Percentiles rank a stretch among this genome's conserved stretches.
These are phyloP conservation scores for Venusia cambrica DNA, from an alignment of 2,888 invertebrate species.

Conservation along the genomic window DNA sequence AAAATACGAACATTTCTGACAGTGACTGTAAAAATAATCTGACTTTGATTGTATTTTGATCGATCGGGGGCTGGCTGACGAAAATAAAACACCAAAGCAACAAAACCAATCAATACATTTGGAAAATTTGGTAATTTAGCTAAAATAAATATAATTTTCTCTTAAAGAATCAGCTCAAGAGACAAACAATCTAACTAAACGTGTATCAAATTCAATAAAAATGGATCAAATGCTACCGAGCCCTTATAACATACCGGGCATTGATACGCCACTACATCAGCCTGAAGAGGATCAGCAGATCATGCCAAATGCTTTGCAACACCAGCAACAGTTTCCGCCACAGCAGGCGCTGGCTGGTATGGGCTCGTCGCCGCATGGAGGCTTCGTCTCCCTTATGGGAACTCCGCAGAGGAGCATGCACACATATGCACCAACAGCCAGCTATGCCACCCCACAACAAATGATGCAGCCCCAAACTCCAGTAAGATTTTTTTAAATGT, in stretches of 20 bases:
- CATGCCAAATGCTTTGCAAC: constrained; percentile 90
- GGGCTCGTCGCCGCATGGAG: constrained; percentile 82
- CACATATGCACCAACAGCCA: constrained; percentile 88
- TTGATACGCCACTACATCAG: constrained; percentile 94
- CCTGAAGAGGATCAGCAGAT: constrained; percentile 96
- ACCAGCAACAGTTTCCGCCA: constrained; percentile 88
- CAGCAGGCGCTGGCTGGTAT: constrained; percentile 81
- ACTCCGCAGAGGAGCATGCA: constrained; percentile 87
- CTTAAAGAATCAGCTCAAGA: no score
- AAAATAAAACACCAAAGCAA: no score
- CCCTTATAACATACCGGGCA: constrained; percentile 94
- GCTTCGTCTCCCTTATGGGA: constrained; percentile 83
- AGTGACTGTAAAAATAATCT: no score
- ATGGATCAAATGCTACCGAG: constrained; percentile 97
- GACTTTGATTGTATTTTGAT: no score
- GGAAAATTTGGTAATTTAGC: no score
- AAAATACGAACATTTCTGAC: no score
- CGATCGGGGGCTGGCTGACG: no score
- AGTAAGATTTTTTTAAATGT: constrained; percentile 78
- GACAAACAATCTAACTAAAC: no score
- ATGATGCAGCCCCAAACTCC: constrained; percentile 96
- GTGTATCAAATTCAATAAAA: constrained; percentile 39
- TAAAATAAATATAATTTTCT: no score
- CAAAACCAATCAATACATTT: no score
- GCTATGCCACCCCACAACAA: constrained; percentile 89